Evolutionary conservation across 2,797 vertebrate genomes (phyloP), one percentile per base, ranked within the genome.

Genomic region (Galaxias olidus): DNA sequence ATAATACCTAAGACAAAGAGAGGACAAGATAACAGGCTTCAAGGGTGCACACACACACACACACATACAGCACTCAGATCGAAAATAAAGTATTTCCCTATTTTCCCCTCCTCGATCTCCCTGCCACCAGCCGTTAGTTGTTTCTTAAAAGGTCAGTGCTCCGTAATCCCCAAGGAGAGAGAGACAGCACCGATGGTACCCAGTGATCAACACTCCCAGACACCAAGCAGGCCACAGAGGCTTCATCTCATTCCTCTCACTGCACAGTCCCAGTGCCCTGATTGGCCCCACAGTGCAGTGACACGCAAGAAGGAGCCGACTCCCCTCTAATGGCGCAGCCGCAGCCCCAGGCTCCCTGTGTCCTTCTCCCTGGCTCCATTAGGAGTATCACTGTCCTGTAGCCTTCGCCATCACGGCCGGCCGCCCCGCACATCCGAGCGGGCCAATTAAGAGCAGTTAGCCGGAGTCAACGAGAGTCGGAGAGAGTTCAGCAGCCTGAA

Each of bases 381-480:
- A 82, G 81, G 76, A 82, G 42, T 55, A 78, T 77, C 72, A 65
- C 73, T 76, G 81, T 84, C 83, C 81, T 80, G 79, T 82, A 73
- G 63, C 70, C 61, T 84, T 84, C 54, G 61, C 68, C 77, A 75
- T 82, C 76, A 77, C 77, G 65, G 70, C 60, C 54, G 66, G 69
- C 78, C 71, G 74, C 83, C 83, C 67, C 76, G 78, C 81, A 30
- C 88, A 82, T 82, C 87, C 83, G 82, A 80, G 70, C 10, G 19
- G 69, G 79, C 74, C 81, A 88, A 90, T 90, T 88, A 87, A 71
- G 67, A 60, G 60, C 78, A 62, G 80, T 88, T 86, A 90, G 79
- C 77, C 68, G 61, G 58, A 78, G 74, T 88, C 79, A 84, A 68
- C 43, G 55, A 65, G 69, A 63, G 69, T 74, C 59, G 55, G 53